Evolutionary conservation across 35 echinoderm and acorn worm genomes (phyloP).

Genomic region (Apostichopus parvimensis): DNA sequence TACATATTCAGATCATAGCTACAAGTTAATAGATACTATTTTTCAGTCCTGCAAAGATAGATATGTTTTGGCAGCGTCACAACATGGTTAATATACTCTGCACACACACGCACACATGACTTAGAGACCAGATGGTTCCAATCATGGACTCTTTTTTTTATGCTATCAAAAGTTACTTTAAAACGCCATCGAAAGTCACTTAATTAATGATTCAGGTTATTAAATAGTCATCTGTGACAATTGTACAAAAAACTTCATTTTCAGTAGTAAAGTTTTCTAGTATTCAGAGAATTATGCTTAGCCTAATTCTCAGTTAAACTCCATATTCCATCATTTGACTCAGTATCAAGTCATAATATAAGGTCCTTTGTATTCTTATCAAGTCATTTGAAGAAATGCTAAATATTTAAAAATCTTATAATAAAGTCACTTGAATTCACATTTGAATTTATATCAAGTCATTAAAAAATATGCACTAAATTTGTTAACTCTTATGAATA

Average conservation of each 20-base stretch:
- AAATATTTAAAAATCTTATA: too few relatives aligned
- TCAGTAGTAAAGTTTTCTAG: too few relatives aligned
- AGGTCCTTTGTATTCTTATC: too few relatives aligned
- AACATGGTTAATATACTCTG: conserved; percentile 6
- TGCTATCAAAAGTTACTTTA: not conserved
- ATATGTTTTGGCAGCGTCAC: conserved; percentile 1
- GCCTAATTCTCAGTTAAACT: too few relatives aligned
- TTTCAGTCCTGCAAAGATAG: conserved; percentile 5
- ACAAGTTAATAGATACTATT: not conserved
- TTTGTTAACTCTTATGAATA: too few relatives aligned
- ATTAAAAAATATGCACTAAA: too few relatives aligned
- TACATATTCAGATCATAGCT: not conserved
- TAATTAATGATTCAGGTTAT: not conserved
- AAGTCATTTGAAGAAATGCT: too few relatives aligned
- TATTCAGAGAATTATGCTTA: too few relatives aligned
- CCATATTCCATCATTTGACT: too few relatives aligned
- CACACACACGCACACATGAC: not conserved
- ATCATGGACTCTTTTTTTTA: not conserved
- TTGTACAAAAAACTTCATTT: not conserved
- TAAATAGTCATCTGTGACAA: not conserved
- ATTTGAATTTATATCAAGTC: too few relatives aligned
- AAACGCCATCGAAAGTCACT: not conserved
- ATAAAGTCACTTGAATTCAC: too few relatives aligned
- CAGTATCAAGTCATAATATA: too few relatives aligned
- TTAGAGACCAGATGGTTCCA: not conserved